These are phyloP conservation scores for Recurvirostra avosetta DNA, from an alignment of 2,113 vertebrate species.

Conservation along the genomic window DNA sequence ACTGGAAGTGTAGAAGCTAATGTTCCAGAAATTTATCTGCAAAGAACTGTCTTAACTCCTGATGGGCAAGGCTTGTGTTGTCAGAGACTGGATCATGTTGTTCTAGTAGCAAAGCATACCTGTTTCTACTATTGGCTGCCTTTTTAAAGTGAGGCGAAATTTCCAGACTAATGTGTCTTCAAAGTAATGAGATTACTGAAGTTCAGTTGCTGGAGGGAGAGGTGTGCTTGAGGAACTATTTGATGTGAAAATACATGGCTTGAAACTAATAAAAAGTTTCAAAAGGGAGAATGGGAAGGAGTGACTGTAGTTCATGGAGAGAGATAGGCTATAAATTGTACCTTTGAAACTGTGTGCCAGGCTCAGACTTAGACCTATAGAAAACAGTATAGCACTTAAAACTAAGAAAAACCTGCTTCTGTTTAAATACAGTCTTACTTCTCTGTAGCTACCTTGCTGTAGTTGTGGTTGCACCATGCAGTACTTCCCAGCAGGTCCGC, in stretches of 20 bases:
- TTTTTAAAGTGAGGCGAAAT: not conserved
- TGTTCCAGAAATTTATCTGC: not conserved
- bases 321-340: not conserved
- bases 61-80: not conserved
- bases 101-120: not conserved
- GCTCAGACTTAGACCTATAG: not conserved
- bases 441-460: not conserved
- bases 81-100: not conserved
- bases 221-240: not conserved
- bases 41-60: not conserved
- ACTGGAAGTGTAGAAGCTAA: not conserved
- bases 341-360: not conserved
- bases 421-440: not conserved
- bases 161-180: not conserved
- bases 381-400: not conserved
- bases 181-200: not conserved
- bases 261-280: not conserved
- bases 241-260: not conserved
- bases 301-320: not conserved
- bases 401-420: not conserved
- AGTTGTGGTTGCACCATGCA: not conserved
- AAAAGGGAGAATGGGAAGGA: not conserved
- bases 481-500: not conserved
- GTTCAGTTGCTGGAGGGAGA: not conserved
- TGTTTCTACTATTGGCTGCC: not conserved